phyloP scores from a whole-genome alignment of 2,797 vertebrate species.

The Atherinosoma microstoma region DNA sequence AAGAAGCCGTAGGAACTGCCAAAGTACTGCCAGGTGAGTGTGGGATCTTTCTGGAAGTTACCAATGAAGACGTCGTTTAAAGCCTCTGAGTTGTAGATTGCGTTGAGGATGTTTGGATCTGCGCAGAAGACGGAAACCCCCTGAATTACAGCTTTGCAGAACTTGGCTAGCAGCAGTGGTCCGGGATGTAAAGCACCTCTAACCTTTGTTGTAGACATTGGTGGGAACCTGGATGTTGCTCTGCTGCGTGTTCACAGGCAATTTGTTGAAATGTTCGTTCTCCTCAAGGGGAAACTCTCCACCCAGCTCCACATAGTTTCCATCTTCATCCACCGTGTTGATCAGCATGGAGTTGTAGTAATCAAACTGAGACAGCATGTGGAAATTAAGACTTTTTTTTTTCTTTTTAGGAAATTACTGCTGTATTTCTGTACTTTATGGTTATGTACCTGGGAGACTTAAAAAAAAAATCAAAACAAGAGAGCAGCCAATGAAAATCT shows the following conservation, averaged over 20 bases:
- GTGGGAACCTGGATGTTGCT: slow-evolving; percentile 96
- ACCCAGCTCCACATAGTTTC: slow-evolving; percentile 89
- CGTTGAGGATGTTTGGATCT: slow-evolving; percentile 95
- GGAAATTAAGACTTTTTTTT: background rate
- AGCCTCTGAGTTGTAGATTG: slow-evolving; percentile 96
- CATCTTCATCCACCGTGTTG: slow-evolving; percentile 89
- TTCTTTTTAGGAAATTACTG: background rate
- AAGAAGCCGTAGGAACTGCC: slow-evolving; percentile 97
- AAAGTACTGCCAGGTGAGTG: slow-evolving; percentile 97
- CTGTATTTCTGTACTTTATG: background rate
- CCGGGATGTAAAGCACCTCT: background rate
- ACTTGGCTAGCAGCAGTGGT: background rate
- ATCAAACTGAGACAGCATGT: slow-evolving; percentile 85
- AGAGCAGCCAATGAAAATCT: background rate
- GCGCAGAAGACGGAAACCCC: background rate
- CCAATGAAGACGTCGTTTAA: slow-evolving; percentile 92
- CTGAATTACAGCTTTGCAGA: background rate
- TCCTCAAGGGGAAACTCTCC: slow-evolving; percentile 91
- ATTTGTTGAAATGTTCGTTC: slow-evolving; percentile 94
- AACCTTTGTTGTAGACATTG: slow-evolving; percentile 98
- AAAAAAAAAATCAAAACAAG: too few species aligned
- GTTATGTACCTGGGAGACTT: background rate
- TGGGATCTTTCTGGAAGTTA: slow-evolving; percentile 95
- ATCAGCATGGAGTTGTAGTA: slow-evolving; percentile 94
- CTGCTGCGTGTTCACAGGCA: slow-evolving; percentile 90